Conservation (phyloP, 2,888 invertebrate species). For the Cordylochernes scorpioides region DNA sequence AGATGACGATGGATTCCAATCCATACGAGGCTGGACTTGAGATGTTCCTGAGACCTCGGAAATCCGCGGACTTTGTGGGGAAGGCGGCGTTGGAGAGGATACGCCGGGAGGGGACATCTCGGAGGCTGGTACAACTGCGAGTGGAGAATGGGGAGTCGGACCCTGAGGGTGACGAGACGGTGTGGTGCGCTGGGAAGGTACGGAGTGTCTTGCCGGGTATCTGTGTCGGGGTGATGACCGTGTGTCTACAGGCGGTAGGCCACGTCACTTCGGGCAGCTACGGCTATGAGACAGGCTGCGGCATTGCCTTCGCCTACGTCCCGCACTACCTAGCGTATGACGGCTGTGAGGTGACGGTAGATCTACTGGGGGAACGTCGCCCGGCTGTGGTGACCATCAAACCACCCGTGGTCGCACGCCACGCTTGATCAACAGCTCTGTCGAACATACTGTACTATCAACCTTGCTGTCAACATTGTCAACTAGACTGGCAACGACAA, state of each 20-base stretch:
- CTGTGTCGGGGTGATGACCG: neutral
- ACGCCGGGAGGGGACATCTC: conserved; percentile 11
- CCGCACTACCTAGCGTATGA: conserved; percentile 17
- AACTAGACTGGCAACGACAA: too few relatives aligned
- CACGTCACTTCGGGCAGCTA: conserved; percentile 24
- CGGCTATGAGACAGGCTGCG: conserved; percentile 19
- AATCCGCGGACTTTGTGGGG: conserved; percentile 19
- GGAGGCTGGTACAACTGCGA: conserved; percentile 16
- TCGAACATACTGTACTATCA: too few relatives aligned
- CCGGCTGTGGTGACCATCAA: conserved; percentile 15
- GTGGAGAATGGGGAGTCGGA: conserved; percentile 17
- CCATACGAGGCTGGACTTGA: conserved; percentile 25
- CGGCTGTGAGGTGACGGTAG: conserved; percentile 17
- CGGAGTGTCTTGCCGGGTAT: neutral
- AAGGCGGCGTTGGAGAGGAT: conserved; percentile 16
- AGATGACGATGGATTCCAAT: conserved; percentile 25
- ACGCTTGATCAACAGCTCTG: too few relatives aligned
- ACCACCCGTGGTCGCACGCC: too few relatives aligned
- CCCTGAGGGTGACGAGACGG: conserved; percentile 20
- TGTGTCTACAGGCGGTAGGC: conserved; percentile 22
- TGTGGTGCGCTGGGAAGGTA: conserved; percentile 17
- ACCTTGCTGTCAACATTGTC: too few relatives aligned
- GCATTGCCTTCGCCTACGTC: conserved; percentile 25
- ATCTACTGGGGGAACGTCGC: conserved; percentile 17
- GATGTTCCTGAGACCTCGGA: conserved; percentile 19